These are phyloP conservation scores for Meloidogyne chitwoodi DNA, from an alignment of 1,140 invertebrate species.

Conservation along the genomic window DNA sequence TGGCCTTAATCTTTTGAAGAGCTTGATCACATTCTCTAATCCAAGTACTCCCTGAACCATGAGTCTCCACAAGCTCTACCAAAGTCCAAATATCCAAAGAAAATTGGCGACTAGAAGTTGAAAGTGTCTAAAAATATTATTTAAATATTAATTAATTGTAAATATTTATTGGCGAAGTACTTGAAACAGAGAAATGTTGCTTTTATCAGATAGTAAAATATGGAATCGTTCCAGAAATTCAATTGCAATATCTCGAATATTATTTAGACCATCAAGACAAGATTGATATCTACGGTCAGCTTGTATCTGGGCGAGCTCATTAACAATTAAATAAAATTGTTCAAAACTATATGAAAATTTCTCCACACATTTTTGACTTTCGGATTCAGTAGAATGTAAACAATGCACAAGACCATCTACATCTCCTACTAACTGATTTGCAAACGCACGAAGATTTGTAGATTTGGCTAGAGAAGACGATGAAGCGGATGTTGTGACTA, in stretches of 20 bases:
- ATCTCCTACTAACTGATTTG: slow-evolving; percentile 64
- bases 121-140: background rate
- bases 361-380: background rate
- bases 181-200: slow-evolving; percentile 12
- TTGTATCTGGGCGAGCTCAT: background rate
- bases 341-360: background rate
- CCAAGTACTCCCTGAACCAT: slow-evolving; percentile 68
- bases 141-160: background rate
- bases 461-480: slow-evolving; percentile 64
- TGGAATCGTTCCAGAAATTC: slow-evolving; percentile 79
- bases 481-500: background rate
- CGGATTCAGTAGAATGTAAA: background rate
- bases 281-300: slow-evolving; percentile 10
- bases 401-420: background rate
- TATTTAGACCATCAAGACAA: slow-evolving; percentile 66
- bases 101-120: slow-evolving; percentile 68
- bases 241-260: slow-evolving; percentile 79
- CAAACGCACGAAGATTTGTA: slow-evolving; percentile 75
- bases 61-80: slow-evolving; percentile 54
- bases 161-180: background rate
- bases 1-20: slow-evolving; percentile 80
- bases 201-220: slow-evolving; percentile 75
- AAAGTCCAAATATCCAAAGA: slow-evolving; percentile 65
- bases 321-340: slow-evolving; percentile 4
- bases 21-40: slow-evolving; percentile 95